Evolutionary conservation across 1,140 invertebrate species (phyloP), one percentile per base, ranked within the genome.

Genomic region (Pectinophora gossypiella): DNA sequence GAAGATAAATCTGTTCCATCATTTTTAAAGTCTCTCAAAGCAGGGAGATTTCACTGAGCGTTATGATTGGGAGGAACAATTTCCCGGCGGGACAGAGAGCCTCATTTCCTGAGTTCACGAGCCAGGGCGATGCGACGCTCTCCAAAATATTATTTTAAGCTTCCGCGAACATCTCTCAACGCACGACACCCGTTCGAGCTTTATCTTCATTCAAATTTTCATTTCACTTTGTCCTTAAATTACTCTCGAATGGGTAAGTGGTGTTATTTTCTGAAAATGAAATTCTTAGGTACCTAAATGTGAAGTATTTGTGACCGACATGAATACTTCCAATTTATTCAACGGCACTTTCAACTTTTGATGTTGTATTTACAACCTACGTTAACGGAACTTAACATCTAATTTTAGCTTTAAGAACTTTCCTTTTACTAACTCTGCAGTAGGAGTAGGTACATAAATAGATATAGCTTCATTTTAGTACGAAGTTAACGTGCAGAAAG

Each of bases 121-220:
- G 66, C 61, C 66, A 58, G 60, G 32, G 36, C 68, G 64, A 60
- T 59, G 55, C 61, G 61, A 68, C 65, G 63, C 67, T 61, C 62
- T 77, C 69, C 70, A 62, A 76, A 83, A 85, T 86, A 84, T 85
- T 81, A 85, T 86, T 83, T 83, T 71, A 76, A 76, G 70, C 79
- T 81, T 80, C 76, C 74, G 67, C 67, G 67, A 77, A 75, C 72
- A 71, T 74, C 68, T 78, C 70, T 71, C 72, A 76, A 77, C 68
- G 69, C 74, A 75, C 67, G 64, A 69, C 73, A 72, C 63, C 52
- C 62, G 64, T 66, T 69, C 59, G 57, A 67, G 56, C 67, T 68
- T 72, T 76, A 69, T 69, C 61, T 66, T 43, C 64, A 73, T 66
- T 75, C 62, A 73, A 76, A 80, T 76, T 77, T 70, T 67, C 68